Evolutionary conservation across 1,140 invertebrate genomes (phyloP), one percentile per base, ranked within the genome.

Genomic region (Ostrea edulis): DNA sequence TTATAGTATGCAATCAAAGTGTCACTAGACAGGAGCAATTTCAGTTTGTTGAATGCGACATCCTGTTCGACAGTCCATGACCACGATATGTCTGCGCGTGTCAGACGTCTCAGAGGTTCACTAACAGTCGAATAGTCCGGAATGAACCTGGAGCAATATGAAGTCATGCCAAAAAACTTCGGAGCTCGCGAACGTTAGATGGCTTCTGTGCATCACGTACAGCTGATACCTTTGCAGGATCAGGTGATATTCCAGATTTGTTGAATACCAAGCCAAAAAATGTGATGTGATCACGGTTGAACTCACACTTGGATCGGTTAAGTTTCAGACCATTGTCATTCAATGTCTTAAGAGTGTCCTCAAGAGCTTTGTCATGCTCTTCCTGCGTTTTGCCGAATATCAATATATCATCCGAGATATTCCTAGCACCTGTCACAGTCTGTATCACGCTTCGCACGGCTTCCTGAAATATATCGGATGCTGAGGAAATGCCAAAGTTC

Each of bases 191-290:
- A 4, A 77, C 82, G 44, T 86, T 82, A 58, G 29, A 88, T 17
- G 89, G 92, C 29, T 29, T 14, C n/a, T 71, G 11, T 29, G 86
- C 87, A 17, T 89, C 82, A 8, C 82, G 65, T 11, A 95, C 93
- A n/a, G 93, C 93, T 44, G 92, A 87, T 5, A 95, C 90, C 87
- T 95, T 95, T 20, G 71, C 44, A n/a, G 65, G 53, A 29, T 90
- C 88, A 62, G 89, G 85, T 29, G 81, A 87, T n/a, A 91, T 89
- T 0, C 92, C 91, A 20, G 89, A 25, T 12, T 65, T 44, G 8
- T 58, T 68, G 77, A 92, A 90, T 20, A 90, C 82, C 52, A 91
- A 58, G 17, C 88, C 90, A 52, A 91, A 89, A 58, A 91, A 92
- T 89, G 85, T 87, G 0, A 91, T 55, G 44, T 88, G 77, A 5